phyloP scores from a whole-genome alignment of 2,888 invertebrate species.

The Aporophyla lueneburgensis region DNA sequence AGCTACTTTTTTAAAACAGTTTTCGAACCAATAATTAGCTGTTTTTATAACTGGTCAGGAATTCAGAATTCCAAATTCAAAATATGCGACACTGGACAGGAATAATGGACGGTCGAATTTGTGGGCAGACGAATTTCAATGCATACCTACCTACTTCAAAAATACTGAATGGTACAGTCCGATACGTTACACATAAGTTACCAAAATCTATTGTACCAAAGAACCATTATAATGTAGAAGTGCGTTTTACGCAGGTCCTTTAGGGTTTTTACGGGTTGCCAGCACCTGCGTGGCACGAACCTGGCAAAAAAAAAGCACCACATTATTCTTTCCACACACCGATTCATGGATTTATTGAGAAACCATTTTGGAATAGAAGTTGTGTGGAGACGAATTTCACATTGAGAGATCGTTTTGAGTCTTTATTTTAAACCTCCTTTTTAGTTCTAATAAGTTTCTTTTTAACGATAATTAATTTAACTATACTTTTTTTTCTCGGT shows the following conservation, averaged over 20 bases:
- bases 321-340: slow-evolving; percentile 74
- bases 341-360: slow-evolving; percentile 80
- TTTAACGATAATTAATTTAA: too few species aligned
- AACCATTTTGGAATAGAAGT: slow-evolving; percentile 69
- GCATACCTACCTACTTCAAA: slow-evolving; percentile 57
- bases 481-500: too few species aligned
- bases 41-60: slow-evolving; percentile 8
- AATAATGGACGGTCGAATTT: slow-evolving; percentile 28
- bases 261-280: slow-evolving; percentile 69
- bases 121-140: slow-evolving; percentile 25
- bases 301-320: slow-evolving; percentile 81
- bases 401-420: slow-evolving; percentile 5
- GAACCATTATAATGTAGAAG: slow-evolving; percentile 55
- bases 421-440: not conserved
- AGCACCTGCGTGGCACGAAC: slow-evolving; percentile 88
- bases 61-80: not conserved
- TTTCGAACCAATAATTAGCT: not conserved
- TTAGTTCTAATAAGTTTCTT: not conserved
- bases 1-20: slow-evolving; percentile 36
- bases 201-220: slow-evolving; percentile 64
- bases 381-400: slow-evolving; percentile 60
- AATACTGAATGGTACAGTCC: slow-evolving; percentile 58
- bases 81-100: slow-evolving; percentile 12
- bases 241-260: slow-evolving; percentile 78
- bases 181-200: slow-evolving; percentile 68